Percentiles rank a stretch among this genome's conserved stretches.
Conservation (phyloP, 1,140 invertebrate genomes). For the Delia radicum region DNA sequence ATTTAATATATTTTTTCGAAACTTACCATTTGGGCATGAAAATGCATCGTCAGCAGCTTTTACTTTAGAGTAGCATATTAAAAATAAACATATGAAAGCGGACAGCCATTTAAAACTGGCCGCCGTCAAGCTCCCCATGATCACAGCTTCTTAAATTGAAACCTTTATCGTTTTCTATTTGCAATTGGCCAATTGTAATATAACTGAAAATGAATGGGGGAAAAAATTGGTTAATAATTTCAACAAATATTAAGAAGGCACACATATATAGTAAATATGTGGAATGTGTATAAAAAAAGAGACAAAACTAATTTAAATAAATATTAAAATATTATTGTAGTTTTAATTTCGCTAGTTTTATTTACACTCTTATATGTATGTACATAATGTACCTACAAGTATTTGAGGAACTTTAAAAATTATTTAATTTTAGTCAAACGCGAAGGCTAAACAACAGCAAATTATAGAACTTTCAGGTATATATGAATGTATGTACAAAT, state of each 20-base stretch:
- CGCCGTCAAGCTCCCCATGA: constrained; percentile 32
- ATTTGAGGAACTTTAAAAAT: background rate
- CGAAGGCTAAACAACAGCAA: constrained; percentile 16
- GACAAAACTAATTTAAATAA: background rate
- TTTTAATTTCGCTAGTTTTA: background rate
- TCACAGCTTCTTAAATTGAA: background rate
- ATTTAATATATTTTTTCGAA: no score
- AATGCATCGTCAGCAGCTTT: constrained; percentile 29
- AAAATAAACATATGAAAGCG: constrained; percentile 28
- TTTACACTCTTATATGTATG: background rate
- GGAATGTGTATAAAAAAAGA: no score
- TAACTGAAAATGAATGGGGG: background rate
- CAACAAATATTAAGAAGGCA: background rate
- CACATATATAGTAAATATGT: no score
- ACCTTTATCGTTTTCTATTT: background rate
- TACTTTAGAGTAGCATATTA: constrained; percentile 2
- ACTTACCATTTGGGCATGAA: constrained; percentile 37
- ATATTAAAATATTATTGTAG: background rate
- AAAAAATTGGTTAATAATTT: no score
- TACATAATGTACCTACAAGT: background rate
- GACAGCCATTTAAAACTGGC: constrained; percentile 35
- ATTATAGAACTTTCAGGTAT: background rate
- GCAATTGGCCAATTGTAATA: constrained; percentile 8
- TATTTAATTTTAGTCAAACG: constrained; percentile 1
- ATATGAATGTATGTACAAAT: background rate